phyloP scores from a whole-genome alignment of 1,140 invertebrate genomes.

The Caenorhabditis brenneri region DNA sequence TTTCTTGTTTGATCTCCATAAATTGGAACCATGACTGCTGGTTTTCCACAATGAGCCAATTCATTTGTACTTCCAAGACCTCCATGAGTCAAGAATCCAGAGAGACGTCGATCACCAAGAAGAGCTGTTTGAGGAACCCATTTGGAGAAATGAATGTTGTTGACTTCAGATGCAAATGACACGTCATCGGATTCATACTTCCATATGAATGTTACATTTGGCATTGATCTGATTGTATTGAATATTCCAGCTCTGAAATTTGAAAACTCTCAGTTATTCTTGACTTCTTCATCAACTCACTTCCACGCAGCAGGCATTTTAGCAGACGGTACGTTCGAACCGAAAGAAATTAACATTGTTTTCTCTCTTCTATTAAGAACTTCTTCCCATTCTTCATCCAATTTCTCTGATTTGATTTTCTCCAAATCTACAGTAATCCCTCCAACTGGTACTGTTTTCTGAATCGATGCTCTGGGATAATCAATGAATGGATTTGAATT shows the following conservation, averaged over 20 bases:
- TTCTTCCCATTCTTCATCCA: conserved; percentile 37
- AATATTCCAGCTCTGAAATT: not conserved
- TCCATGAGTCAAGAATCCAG: conserved; percentile 61
- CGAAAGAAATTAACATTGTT: not conserved
- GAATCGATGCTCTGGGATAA: conserved; percentile 26
- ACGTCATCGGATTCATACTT: not conserved
- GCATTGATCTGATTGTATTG: not conserved
- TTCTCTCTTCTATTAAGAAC: conserved; percentile 38
- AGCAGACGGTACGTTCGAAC: not conserved
- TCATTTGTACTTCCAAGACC: conserved; percentile 59
- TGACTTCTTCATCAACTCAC: not conserved
- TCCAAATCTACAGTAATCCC: conserved; percentile 46
- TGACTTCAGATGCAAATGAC: not conserved
- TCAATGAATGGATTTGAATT: conserved; percentile 47
- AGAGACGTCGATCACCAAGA: conserved; percentile 50
- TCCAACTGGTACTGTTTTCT: conserved; percentile 49
- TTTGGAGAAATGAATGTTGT: not conserved
- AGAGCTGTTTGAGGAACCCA: conserved; percentile 2
- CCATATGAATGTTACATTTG: not conserved
- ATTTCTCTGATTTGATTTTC: not conserved
- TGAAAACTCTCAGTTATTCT: not conserved
- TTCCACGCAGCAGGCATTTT: not conserved
- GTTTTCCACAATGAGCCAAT: conserved; percentile 58
- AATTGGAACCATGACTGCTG: conserved; percentile 60
- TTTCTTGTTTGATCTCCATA: conserved; percentile 61